A percentile compares a stretch with the other conserved stretches of the same genome.
These are phyloP conservation scores for Listronotus bonariensis DNA, from an alignment of 1,140 invertebrate species.

Conservation along the genomic window DNA sequence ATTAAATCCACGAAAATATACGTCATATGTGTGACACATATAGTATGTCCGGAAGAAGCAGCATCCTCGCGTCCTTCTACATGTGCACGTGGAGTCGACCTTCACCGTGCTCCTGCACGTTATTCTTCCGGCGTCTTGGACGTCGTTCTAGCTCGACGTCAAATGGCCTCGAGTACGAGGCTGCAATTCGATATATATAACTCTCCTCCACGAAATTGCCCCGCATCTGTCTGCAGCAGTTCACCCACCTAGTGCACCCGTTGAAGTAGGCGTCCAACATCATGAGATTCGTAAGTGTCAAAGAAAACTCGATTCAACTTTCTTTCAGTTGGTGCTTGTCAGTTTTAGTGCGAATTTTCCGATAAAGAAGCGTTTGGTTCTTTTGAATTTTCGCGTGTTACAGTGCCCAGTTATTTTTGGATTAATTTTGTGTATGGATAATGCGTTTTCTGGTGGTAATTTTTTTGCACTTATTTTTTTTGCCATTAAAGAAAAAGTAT, in stretches of 20 bases:
- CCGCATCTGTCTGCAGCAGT: slow-evolving; percentile 37
- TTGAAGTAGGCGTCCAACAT: slow-evolving; percentile 34
- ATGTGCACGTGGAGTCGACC: slow-evolving; percentile 19
- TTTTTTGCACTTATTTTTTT: background rate
- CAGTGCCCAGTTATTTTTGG: slow-evolving; percentile 23
- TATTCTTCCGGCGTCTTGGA: slow-evolving; percentile 35
- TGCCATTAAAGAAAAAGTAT: too few relatives aligned
- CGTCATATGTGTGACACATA: too few relatives aligned
- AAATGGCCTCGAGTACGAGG: slow-evolving; percentile 34
- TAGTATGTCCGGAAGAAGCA: slow-evolving; percentile 6
- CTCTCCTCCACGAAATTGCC: slow-evolving; percentile 30
- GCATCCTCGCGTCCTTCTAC: slow-evolving; percentile 16
- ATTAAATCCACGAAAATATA: too few relatives aligned
- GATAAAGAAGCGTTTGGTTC: slow-evolving; percentile 3
- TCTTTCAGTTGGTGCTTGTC: slow-evolving; percentile 20
- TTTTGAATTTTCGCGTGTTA: slow-evolving; percentile 12
- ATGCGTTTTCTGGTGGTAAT: slow-evolving; percentile 32
- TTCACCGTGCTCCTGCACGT: slow-evolving; percentile 29
- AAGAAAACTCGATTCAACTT: slow-evolving; percentile 27
- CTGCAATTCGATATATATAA: slow-evolving; percentile 38
- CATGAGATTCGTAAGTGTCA: slow-evolving; percentile 39
- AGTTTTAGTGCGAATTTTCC: slow-evolving; percentile 27
- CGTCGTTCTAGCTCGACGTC: slow-evolving; percentile 17
- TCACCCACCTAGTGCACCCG: slow-evolving; percentile 39
- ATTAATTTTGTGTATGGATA: slow-evolving; percentile 25